Evolutionary conservation across 2,888 invertebrate species (phyloP), one percentile per base, ranked within the genome.

Genomic region (Caenorhabditis sp.): DNA sequence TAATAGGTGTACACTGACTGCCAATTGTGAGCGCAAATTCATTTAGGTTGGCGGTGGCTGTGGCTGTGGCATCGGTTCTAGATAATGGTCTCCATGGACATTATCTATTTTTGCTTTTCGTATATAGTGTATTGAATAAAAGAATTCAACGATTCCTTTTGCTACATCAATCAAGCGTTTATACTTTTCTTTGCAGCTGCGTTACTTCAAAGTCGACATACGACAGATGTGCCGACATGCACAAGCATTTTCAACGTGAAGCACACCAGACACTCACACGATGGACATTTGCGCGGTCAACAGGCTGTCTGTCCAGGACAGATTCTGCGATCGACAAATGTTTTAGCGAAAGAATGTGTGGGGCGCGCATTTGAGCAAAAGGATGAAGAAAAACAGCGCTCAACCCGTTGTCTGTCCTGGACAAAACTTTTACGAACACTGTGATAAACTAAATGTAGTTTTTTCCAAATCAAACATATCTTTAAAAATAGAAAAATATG

Each of bases 261-360:
- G 47, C 47, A 47, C 47, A 47, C 55, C 47, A 56, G 35, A 65
- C 56, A 35, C 40, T 8, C 58, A 24, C 40, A 44, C 53, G 35
- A 55, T 9, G 20, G 1, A 32, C 28, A 18, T 56, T 56, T 35
- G 60, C 72, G 47, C 47, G 64, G 72, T 65, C 58, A 74, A 58
- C 56, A 40, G 3, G 50, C 35, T 13, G 51, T 2, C 60, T 74
- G 74, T 74, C 65, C 65, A 51, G 60, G 74, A 74, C 74, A 74
- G 65, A 67, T 51, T 58, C 22, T 64, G 22, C 40, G 44, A 20
- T 51, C 51, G 28, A 11, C 58, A 6, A 20, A 2, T 24, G 56
- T 58, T 58, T 50, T 50, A 56, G 28, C 3, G 26, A 18, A 69
- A 22, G 50, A 50, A 40, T 18, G 18, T 60, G 1, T 13, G 9